These are phyloP conservation scores for Sinella curviseta DNA, from an alignment of 1,140 invertebrate species.

Conservation along the genomic window DNA sequence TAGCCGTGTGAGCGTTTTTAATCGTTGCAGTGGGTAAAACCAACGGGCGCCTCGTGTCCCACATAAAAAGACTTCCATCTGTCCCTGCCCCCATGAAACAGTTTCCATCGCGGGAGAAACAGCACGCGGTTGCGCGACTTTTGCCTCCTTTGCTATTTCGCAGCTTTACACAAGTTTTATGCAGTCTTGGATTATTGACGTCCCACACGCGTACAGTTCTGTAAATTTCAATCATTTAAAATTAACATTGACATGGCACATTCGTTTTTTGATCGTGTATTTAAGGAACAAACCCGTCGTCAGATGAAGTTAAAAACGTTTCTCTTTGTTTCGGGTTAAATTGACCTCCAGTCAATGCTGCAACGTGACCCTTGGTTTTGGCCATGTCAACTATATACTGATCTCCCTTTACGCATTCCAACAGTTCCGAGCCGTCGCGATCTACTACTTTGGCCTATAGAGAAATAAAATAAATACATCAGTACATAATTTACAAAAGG, in stretches of 20 bases:
- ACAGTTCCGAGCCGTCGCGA: constrained; percentile 90
- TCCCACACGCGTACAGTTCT: constrained; percentile 89
- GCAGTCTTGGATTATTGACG: constrained; percentile 69
- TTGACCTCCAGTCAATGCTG: constrained; percentile 82
- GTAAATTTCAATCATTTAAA: constrained; percentile 33
- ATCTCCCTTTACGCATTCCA: constrained; percentile 95
- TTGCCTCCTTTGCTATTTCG: constrained; percentile 83
- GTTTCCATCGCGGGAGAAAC: constrained; percentile 83
- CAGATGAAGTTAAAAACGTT: constrained; percentile 91
- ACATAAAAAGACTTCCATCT: constrained; percentile 96
- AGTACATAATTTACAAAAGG: neutral
- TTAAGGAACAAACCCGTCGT: constrained; percentile 67
- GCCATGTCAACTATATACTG: constrained; percentile 95
- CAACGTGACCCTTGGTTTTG: constrained; percentile 92
- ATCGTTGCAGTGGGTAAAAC: constrained; percentile 52
- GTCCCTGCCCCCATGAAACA: constrained; percentile 85
- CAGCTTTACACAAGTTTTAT: constrained; percentile 86
- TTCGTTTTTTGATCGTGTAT: neutral
- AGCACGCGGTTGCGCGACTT: constrained; percentile 80
- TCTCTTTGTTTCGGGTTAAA: constrained; percentile 91
- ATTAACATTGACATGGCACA: neutral
- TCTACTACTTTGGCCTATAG: constrained; percentile 85
- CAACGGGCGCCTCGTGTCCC: constrained; percentile 81
- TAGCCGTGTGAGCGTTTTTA: constrained; percentile 77
- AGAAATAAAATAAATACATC: no score